These are phyloP conservation scores for Yponomeuta cagnagella DNA, from an alignment of 2,888 invertebrate genomes.

Conservation along the genomic window DNA sequence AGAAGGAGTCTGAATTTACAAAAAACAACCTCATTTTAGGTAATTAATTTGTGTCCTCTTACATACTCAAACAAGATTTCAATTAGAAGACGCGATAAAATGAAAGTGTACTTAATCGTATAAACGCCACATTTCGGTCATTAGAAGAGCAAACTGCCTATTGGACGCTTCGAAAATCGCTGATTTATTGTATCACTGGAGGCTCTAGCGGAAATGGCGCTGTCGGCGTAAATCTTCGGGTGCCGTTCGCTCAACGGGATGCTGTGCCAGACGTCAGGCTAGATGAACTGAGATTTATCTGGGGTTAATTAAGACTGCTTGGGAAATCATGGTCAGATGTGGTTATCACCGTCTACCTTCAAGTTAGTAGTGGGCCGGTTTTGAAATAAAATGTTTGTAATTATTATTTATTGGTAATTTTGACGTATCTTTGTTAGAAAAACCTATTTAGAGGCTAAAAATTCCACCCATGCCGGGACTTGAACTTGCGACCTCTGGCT, in stretches of 20 bases:
- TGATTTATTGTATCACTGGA: neutral
- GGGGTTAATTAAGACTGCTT: neutral
- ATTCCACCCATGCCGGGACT: too few relatives aligned
- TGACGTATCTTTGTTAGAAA: too few relatives aligned
- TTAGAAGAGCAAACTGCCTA: neutral
- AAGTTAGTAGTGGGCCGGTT: too few relatives aligned
- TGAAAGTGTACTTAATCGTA: neutral
- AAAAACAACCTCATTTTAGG: too few relatives aligned
- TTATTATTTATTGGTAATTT: too few relatives aligned
- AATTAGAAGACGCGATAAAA: neutral
- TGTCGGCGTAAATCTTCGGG: conserved; percentile 1
- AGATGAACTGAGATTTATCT: conserved; percentile 1
- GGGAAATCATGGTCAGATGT: too few relatives aligned
- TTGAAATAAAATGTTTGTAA: too few relatives aligned
- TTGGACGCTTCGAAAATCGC: neutral
- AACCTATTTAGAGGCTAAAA: too few relatives aligned
- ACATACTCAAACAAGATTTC: neutral
- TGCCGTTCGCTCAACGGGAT: conserved; percentile 1
- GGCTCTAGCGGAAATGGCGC: neutral
- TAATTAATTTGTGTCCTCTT: neutral
- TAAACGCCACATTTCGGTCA: neutral
- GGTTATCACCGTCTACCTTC: too few relatives aligned
- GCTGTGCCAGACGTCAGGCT: neutral
- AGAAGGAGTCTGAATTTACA: too few relatives aligned
- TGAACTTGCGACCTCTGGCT: too few relatives aligned